These are phyloP conservation scores for Sitta carolinensis DNA, from an alignment of 2,797 vertebrate genomes.

Conservation along the genomic window DNA sequence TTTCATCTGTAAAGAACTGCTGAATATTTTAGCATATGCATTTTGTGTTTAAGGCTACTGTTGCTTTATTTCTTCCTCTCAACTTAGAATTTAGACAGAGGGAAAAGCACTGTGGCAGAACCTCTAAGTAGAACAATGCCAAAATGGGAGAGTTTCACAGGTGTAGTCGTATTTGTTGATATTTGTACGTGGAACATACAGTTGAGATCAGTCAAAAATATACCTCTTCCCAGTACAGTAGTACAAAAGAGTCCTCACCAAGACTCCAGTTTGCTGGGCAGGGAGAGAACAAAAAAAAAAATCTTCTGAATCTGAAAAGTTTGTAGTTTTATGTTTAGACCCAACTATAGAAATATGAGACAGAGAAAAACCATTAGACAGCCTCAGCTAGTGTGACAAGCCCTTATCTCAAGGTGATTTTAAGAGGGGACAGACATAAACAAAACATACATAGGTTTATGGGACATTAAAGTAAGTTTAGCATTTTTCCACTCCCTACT, in stretches of 20 bases:
- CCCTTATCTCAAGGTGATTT: neutral
- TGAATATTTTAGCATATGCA: neutral
- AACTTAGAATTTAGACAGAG: neutral
- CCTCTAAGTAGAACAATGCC: neutral
- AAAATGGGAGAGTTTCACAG: neutral
- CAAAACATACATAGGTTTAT: rapidly evolving
- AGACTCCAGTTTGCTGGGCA: neutral
- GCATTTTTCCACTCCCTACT: neutral
- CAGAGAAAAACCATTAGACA: neutral
- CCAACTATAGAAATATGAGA: neutral
- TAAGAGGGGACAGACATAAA: neutral
- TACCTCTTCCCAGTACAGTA: neutral
- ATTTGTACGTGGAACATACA: neutral
- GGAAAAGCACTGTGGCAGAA: neutral
- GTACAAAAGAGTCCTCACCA: neutral
- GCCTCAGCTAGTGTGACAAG: neutral
- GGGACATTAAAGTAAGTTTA: neutral
- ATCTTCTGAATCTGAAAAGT: neutral
- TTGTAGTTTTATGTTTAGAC: neutral
- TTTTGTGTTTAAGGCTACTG: neutral
- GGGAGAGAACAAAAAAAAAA: neutral
- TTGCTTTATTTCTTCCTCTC: neutral
- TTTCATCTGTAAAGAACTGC: neutral
- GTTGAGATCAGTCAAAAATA: neutral
- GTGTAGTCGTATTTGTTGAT: neutral